Conservation (phyloP, 2,888 invertebrate species). For the Tryphoninae sp. region DNA sequence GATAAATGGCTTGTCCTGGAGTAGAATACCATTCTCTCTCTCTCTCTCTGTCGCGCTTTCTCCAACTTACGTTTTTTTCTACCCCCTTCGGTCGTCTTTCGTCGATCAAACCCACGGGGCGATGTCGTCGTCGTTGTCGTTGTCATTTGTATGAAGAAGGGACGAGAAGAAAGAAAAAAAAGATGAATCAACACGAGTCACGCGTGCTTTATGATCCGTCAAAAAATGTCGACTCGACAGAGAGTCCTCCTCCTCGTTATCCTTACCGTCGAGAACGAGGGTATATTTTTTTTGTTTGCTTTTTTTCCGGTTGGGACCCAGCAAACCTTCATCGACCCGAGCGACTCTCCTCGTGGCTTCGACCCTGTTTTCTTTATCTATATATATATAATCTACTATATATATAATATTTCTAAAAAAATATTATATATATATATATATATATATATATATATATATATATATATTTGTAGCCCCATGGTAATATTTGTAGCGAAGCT, state of each 20-base stretch:
- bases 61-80: constrained; percentile 2
- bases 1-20: constrained; percentile 69
- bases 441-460: constrained; percentile 22
- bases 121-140: constrained; percentile 51
- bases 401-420: too few species aligned
- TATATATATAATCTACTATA: constrained; percentile 20
- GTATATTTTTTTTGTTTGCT: constrained; percentile 12
- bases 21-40: constrained; percentile 31
- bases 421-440: constrained; percentile 12
- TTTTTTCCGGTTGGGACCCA: constrained; percentile 6
- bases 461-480: not conserved
- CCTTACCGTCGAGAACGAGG: constrained; percentile 54
- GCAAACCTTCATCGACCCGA: constrained; percentile 47
- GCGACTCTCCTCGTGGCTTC: constrained; percentile 32
- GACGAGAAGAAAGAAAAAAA: constrained; percentile 43
- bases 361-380: constrained; percentile 1
- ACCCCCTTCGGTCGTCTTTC: constrained; percentile 22
- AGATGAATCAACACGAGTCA: constrained; percentile 73
- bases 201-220: constrained; percentile 69
- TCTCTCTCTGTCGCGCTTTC: constrained; percentile 6
- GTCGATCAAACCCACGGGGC: constrained; percentile 36
- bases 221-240: constrained; percentile 69
- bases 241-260: constrained; percentile 51
- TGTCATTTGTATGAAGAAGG: not conserved
- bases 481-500: not conserved